Evolutionary conservation across 2,797 vertebrate species (phyloP), one percentile per base, ranked within the genome.

Genomic region (Ara ararauna): DNA sequence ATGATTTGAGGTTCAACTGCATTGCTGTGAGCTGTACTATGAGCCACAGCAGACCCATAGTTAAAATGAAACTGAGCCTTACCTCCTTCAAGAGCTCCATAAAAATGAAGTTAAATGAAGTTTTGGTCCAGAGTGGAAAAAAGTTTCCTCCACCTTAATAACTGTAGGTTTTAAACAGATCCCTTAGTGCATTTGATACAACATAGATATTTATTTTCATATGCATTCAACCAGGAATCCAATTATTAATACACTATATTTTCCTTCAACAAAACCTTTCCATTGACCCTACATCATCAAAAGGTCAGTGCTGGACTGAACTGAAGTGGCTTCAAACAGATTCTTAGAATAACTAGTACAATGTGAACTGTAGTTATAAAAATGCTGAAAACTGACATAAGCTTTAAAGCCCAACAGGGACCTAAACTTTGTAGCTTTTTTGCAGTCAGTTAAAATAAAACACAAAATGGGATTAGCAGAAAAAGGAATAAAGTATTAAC

Each of bases 401-500:
- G 18, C 42, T 92, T 93, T 92, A 96, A 95, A 85, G 54, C 92
- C 45, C 96, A 90, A 29, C 36, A 87, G 96, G 72, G 44, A 34
- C 81, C 78, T 93, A 92, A 97, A 94, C 34, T 83, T 90, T 73
- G 78, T 89, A 75, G 72, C 0, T 0, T 62, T 90, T 47, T 80
- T 80, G 45, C 78, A 95, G 84, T 90, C 62, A 75, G 68, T 93
- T 95, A 93, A 95, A 94, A 86, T 77, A 74, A 94, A 96, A 42
- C 45, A 93, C 75, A 93, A 94, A 90, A 94, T 94, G 81, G 88
- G 88, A 95, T 96, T 97, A 96, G 62, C 91, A 93, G 90, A 62
- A 92, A 89, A 93, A 90, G 53, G 72, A 95, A 87, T 87, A 45
- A 93, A 80, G 86, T 80, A 92, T 95, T 95, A 94, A 91, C 90